These are phyloP conservation scores for Orius insidiosus DNA, from an alignment of 1,140 invertebrate species.

Conservation along the genomic window DNA sequence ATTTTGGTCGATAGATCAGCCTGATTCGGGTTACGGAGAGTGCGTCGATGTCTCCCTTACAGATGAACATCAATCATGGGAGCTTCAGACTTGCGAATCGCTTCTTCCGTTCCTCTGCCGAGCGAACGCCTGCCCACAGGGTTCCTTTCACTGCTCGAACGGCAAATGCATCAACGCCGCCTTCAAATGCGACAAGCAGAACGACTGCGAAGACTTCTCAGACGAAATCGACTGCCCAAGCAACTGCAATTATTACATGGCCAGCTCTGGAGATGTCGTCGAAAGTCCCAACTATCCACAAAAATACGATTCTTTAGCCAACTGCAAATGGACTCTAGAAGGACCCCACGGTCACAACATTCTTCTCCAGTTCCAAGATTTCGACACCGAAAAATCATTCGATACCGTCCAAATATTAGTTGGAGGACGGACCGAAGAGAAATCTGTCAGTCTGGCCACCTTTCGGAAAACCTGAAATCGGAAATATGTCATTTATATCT, in stretches of 20 bases:
- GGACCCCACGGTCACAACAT: constrained; percentile 90
- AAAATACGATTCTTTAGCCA: constrained; percentile 71
- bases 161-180: constrained; percentile 76
- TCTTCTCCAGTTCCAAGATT: constrained; percentile 62
- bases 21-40: constrained; percentile 66
- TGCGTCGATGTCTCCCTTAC: constrained; percentile 66
- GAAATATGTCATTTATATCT: constrained; percentile 71
- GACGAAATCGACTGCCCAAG: constrained; percentile 80
- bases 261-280: constrained; percentile 84
- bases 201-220: constrained; percentile 81
- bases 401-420: constrained; percentile 91
- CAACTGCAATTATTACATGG: constrained; percentile 82
- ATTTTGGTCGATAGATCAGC: constrained; percentile 75
- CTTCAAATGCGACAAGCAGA: constrained; percentile 80
- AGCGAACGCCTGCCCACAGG: constrained; percentile 71
- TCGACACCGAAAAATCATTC: constrained; percentile 90
- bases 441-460: constrained; percentile 77
- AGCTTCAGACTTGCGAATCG: constrained; percentile 81
- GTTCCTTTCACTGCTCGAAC: constrained; percentile 82
- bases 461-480: constrained; percentile 78
- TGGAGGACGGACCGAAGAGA: constrained; percentile 86
- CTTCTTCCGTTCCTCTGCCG: constrained; percentile 88
- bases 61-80: constrained; percentile 72
- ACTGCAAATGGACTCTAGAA: constrained; percentile 95
- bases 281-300: constrained; percentile 88